Evolutionary conservation across 2,797 vertebrate species (phyloP).

Genomic region (Silurus aristotelis): DNA sequence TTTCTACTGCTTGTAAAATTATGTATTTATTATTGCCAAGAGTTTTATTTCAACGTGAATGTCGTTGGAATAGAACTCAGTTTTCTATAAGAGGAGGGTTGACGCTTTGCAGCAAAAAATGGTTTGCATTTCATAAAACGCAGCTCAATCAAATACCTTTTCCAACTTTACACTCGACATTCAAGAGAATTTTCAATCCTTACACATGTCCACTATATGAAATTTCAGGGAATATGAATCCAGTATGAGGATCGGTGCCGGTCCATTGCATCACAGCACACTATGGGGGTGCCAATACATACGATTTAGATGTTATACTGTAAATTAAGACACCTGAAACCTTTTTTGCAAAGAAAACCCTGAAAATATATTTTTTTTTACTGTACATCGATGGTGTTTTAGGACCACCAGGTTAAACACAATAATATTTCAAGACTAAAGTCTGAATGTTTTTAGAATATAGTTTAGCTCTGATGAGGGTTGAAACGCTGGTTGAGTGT

Average conservation of each 20-base stretch:
- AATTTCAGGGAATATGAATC: not conserved
- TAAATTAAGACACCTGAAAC: too few relatives aligned
- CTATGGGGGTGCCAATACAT: conserved; percentile 12
- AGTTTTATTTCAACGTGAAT: conserved; percentile 12
- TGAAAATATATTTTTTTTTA: too few relatives aligned
- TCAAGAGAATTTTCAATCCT: not conserved
- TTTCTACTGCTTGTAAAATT: conserved; percentile 32
- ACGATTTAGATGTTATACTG: not conserved
- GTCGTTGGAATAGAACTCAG: not conserved
- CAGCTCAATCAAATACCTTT: not conserved
- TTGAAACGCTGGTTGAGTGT: too few relatives aligned
- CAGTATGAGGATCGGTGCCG: not conserved
- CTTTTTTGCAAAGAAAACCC: too few relatives aligned
- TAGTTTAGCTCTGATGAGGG: too few relatives aligned
- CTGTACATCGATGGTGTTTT: too few relatives aligned
- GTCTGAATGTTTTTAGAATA: too few relatives aligned
- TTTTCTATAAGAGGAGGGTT: not conserved
- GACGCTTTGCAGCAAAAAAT: not conserved
- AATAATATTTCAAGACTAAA: too few relatives aligned
- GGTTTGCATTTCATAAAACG: not conserved
- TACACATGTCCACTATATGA: not conserved
- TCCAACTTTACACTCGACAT: not conserved
- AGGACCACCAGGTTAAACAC: too few relatives aligned
- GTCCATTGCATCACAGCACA: too few relatives aligned
- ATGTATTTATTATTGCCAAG: conserved; percentile 51